Evolutionary conservation across 2,113 vertebrate genomes (phyloP).

Genomic region (Rhinopomastus cyanomelas): DNA sequence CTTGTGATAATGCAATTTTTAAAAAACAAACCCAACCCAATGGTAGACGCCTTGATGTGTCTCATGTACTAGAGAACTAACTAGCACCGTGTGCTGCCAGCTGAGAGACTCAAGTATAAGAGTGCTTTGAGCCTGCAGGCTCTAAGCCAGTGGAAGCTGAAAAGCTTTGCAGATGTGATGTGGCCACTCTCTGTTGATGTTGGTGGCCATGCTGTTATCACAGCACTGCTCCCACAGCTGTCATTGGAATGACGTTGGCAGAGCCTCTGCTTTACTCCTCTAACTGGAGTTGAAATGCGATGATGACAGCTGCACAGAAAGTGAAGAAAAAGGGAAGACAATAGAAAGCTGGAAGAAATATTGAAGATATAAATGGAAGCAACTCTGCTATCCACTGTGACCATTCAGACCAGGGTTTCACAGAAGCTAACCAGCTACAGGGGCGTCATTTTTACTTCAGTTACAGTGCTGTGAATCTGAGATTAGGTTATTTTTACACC

Average conservation of each 20-base stretch:
- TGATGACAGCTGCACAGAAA: slow-evolving; percentile 62
- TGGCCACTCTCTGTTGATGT: slow-evolving; percentile 20
- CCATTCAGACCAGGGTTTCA: neutral
- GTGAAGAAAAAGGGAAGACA: slow-evolving; percentile 28
- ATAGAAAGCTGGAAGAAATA: slow-evolving; percentile 5
- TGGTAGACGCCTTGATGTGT: neutral
- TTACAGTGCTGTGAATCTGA: neutral
- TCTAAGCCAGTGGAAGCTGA: slow-evolving; percentile 5
- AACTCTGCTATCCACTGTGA: neutral
- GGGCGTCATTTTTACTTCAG: neutral
- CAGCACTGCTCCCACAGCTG: slow-evolving; percentile 53
- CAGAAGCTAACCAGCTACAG: neutral
- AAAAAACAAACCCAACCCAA: neutral
- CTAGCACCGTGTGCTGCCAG: neutral
- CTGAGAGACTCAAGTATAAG: neutral
- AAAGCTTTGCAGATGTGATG: slow-evolving; percentile 62
- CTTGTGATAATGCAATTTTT: neutral
- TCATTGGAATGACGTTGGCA: slow-evolving; percentile 56
- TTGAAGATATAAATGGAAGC: slow-evolving; percentile 19
- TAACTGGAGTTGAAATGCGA: neutral
- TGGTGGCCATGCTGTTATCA: slow-evolving; percentile 39
- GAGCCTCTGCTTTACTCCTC: slow-evolving; percentile 1
- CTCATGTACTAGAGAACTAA: neutral
- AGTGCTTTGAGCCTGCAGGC: neutral
- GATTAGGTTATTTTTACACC: neutral